Percentiles rank a stretch among this genome's conserved stretches.
These are phyloP conservation scores for Alentia gelatinosa DNA, from an alignment of 2,888 invertebrate species.

Conservation along the genomic window DNA sequence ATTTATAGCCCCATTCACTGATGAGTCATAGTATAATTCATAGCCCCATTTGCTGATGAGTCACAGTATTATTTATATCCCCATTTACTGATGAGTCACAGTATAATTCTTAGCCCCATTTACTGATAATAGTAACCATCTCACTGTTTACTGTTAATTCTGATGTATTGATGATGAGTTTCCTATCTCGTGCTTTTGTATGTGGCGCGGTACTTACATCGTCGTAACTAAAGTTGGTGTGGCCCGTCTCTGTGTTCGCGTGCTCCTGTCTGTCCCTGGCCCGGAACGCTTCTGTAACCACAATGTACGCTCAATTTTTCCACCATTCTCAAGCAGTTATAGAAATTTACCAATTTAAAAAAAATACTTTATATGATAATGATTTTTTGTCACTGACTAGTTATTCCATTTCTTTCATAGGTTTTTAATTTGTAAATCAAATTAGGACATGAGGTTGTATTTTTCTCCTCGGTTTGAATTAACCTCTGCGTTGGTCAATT, in stretches of 20 bases:
- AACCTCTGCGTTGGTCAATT: no score
- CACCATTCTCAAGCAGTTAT: neutral
- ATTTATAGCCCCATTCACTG: no score
- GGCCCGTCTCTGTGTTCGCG: slow-evolving; percentile 70
- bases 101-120: neutral
- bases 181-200: neutral
- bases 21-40: no score
- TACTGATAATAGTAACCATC: neutral
- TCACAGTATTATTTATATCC: neutral
- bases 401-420: neutral
- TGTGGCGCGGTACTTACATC: slow-evolving; percentile 73
- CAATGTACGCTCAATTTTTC: neutral
- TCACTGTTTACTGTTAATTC: neutral
- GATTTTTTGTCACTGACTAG: neutral
- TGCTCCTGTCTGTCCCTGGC: slow-evolving; percentile 70
- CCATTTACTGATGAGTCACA: neutral
- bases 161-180: neutral
- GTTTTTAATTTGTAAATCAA: neutral
- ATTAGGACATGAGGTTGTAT: neutral
- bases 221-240: slow-evolving; percentile 71
- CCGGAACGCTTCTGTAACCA: slow-evolving; percentile 76
- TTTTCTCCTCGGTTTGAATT: neutral
- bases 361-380: neutral
- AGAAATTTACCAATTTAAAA: no score
- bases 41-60: neutral